Base-by-base conservation (phyloP, 2,797 vertebrate species). In the Merluccius polli region DNA sequence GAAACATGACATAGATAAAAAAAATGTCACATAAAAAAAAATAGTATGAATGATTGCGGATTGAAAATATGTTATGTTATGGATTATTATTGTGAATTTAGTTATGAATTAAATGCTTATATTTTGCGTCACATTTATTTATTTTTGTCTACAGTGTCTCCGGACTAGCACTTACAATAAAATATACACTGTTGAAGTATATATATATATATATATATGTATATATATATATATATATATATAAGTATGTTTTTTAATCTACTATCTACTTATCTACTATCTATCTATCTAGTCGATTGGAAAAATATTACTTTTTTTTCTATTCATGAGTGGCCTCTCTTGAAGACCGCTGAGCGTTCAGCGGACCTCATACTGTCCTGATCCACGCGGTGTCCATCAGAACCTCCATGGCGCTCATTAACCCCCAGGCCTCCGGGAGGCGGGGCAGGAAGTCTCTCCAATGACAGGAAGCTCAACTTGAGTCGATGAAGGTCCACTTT, bases 361-460 rank as follows among this genome's bases (percentile, higher is more conserved):
- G n/a, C n/a, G n/a, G n/a, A n/a, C 2, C 15, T 16, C 15, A 48
- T 48, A 48, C 41, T 15, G 41, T 18, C 13, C 1, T 18, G 2
- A 2, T 18, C 41, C 41, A 48, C 41, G 16, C 16, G 15, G 41
- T 1, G 41, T 18, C 92, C 90, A 95, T 90, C 91, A 92, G 95
- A 96, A 95, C 94, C 95, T 96, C 95, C 95, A 94, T 93, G 91
- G 92, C 93, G 89, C 88, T 94, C 93, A 92, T 91, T 93, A 93
- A 94, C 92, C 94, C 91, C 75, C 88, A 86, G 92, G 90, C 88
- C 91, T 91, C 76, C 1, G 77, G 81, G 87, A 6, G 52, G 8
- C 5, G 52, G n/a, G 21, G 52, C 52, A 59, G 52, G 52, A 59
- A 59, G 52, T 21, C 44, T 8, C 16, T n/a, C 4, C 83, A 87